Conservation (phyloP, 2,113 vertebrate species). For the Hypocryptadius cinnamomeus region DNA sequence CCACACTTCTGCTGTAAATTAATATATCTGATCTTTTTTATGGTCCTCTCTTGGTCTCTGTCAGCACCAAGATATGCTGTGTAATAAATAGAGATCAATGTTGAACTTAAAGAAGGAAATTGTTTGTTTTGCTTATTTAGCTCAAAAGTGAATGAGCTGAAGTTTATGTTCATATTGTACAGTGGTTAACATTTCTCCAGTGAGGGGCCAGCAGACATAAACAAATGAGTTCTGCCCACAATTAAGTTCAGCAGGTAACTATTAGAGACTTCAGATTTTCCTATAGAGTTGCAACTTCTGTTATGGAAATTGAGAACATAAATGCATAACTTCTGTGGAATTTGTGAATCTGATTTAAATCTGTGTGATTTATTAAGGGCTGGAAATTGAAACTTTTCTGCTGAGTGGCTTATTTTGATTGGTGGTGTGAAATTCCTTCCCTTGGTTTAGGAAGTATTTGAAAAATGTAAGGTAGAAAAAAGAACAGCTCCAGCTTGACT, state of each 20-base stretch:
- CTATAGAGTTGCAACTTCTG: neutral
- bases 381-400: conserved; percentile 38
- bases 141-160: neutral
- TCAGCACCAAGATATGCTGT: neutral
- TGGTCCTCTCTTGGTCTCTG: neutral
- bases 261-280: conserved; percentile 7
- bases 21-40: neutral
- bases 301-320: conserved; percentile 13
- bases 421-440: conserved; percentile 1
- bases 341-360: conserved; percentile 3
- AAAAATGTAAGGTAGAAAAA: neutral
- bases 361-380: conserved; percentile 22
- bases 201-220: neutral
- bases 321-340: neutral
- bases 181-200: neutral
- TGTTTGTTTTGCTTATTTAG: neutral
- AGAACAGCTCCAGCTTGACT: neutral
- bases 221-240: neutral
- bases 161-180: neutral
- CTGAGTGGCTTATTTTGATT: conserved; percentile 21
- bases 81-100: neutral
- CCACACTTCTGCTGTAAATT: neutral
- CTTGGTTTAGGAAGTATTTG: neutral
- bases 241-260: conserved; percentile 18
- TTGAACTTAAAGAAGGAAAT: neutral